Percentiles rank a stretch among this genome's conserved stretches.
These are phyloP conservation scores for Eueremaeus valkanovi DNA, from an alignment of 2,888 invertebrate genomes.

Conservation along the genomic window DNA sequence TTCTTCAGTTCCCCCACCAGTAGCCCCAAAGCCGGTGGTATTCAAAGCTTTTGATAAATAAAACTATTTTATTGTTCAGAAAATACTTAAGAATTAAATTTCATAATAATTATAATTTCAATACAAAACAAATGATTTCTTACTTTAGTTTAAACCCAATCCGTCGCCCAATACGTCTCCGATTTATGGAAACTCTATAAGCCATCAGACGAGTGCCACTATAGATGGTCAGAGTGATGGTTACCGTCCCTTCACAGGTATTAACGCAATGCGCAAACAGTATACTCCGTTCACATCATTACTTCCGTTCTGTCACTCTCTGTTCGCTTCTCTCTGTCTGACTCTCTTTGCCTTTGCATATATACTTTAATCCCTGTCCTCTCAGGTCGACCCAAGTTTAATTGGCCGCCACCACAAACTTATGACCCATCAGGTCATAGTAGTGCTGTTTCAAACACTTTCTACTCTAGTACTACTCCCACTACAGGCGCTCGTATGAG, in stretches of 20 bases:
- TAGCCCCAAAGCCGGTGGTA: conserved; percentile 42
- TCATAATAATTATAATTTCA: neutral
- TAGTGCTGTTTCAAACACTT: conserved; percentile 51
- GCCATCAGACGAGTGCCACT: conserved; percentile 7
- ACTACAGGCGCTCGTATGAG: neutral
- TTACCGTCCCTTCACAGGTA: conserved; percentile 32
- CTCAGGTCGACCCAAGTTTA: conserved; percentile 48
- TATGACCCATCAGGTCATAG: conserved; percentile 21
- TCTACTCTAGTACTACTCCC: conserved; percentile 45
- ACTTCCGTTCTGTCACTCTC: neutral
- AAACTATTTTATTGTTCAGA: conserved; percentile 5
- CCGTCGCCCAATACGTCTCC: neutral
- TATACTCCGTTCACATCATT: neutral
- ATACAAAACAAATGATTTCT: neutral
- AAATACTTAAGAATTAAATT: neutral
- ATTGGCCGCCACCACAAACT: conserved; percentile 59
- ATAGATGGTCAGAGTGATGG: neutral
- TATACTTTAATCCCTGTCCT: neutral
- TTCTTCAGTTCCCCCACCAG: conserved; percentile 42
- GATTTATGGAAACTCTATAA: neutral
- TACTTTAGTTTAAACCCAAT: neutral
- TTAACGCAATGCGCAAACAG: neutral
- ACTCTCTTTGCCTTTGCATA: neutral
- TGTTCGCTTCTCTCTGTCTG: neutral
- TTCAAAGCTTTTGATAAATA: neutral